These are phyloP conservation scores for Holothuria leucospilota DNA, from an alignment of 53 echinoderm and acorn worm species.

Conservation along the genomic window DNA sequence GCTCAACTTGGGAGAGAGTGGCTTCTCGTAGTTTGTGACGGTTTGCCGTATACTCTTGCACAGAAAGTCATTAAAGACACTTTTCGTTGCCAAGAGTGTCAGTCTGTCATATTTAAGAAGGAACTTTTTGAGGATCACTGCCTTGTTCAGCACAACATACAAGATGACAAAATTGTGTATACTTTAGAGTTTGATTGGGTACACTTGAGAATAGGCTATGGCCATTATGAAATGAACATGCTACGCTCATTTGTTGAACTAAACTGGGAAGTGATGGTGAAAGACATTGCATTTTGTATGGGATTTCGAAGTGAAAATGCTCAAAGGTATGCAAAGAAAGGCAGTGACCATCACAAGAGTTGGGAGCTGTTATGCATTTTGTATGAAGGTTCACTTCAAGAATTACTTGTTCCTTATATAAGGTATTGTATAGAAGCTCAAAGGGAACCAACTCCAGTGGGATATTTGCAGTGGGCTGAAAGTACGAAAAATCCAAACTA, in stretches of 20 bases:
- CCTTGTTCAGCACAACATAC: not conserved
- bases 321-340: constrained; percentile 65
- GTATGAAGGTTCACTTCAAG: constrained; percentile 55
- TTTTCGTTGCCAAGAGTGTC: constrained; percentile 43
- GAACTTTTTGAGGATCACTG: not conserved
- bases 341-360: constrained; percentile 68
- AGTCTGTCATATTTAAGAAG: constrained; percentile 25
- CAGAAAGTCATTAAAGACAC: constrained; percentile 55
- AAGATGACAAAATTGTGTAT: not conserved
- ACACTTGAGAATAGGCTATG: constrained; percentile 63
- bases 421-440: not conserved
- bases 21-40: constrained; percentile 70
- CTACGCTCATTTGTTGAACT: constrained; percentile 62
- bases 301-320: constrained; percentile 60
- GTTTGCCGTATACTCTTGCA: constrained; percentile 62
- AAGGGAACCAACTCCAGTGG: constrained; percentile 42
- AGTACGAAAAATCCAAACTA: constrained; percentile 50
- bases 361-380: constrained; percentile 68
- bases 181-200: constrained; percentile 70
- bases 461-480: constrained; percentile 55
- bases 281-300: constrained; percentile 62
- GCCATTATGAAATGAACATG: constrained; percentile 80
- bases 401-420: constrained; percentile 65
- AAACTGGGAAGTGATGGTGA: constrained; percentile 69
- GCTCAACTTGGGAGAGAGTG: constrained; percentile 51